phyloP scores from a whole-genome alignment of 1,140 invertebrate genomes.

The Cherax destructor region DNA sequence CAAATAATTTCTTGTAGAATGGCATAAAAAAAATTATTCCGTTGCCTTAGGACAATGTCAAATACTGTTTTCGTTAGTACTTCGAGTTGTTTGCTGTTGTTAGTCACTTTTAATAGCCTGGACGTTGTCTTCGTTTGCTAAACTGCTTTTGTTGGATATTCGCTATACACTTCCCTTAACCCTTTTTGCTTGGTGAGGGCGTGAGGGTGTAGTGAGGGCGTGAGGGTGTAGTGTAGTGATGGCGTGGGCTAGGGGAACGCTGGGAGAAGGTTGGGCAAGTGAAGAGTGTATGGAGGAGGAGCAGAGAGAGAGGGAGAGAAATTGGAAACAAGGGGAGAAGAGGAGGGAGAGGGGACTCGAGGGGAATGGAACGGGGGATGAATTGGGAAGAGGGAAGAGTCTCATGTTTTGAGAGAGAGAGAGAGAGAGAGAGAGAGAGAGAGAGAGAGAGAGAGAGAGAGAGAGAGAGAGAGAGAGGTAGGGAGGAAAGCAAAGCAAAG shows the following conservation, averaged over 20 bases:
- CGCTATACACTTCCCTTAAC: constrained; percentile 8
- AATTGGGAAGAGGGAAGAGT: neutral
- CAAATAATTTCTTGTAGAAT: too few species aligned
- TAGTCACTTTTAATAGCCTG: constrained; percentile 23
- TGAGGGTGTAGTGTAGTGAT: neutral
- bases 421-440: constrained; percentile 10
- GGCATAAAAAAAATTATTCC: too few species aligned
- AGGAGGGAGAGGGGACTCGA: neutral
- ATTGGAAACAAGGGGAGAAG: constrained; percentile 5
- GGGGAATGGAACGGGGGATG: neutral
- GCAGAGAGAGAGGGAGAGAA: neutral
- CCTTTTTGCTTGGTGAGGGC: constrained; percentile 22
- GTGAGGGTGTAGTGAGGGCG: neutral
- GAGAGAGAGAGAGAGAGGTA: neutral
- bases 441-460: neutral
- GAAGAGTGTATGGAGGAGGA: neutral
- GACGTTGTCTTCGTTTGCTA: constrained; percentile 36
- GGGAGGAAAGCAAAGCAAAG: neutral
- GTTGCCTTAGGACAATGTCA: too few species aligned
- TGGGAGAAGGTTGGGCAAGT: neutral
- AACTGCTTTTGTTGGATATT: constrained; percentile 20
- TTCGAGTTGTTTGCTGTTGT: constrained; percentile 24
- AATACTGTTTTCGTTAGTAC: constrained; percentile 3
- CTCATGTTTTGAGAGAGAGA: constrained; percentile 5
- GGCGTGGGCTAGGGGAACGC: neutral